phyloP scores from a whole-genome alignment of 2,888 invertebrate genomes.

The Pandemis heparana region DNA sequence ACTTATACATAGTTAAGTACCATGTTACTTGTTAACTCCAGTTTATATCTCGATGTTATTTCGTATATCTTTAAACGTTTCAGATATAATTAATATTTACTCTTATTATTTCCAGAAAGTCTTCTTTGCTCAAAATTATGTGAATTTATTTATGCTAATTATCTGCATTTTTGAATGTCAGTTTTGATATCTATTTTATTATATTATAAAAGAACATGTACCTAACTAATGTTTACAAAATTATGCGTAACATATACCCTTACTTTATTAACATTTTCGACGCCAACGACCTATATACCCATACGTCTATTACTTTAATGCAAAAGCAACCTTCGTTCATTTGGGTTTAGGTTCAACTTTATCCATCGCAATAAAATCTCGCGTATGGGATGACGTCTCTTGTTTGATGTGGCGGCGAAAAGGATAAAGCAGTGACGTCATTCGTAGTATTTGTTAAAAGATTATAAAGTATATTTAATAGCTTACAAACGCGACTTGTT shows the following conservation, averaged over 20 bases:
- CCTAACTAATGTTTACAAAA: not conserved
- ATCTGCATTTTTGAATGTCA: not conserved
- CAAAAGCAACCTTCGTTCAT: too few relatives aligned
- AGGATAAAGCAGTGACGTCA: not conserved
- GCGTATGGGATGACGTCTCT: too few relatives aligned
- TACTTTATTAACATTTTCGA: too few relatives aligned
- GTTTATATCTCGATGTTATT: not conserved
- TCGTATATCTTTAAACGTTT: not conserved
- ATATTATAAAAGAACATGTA: not conserved
- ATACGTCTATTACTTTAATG: too few relatives aligned
- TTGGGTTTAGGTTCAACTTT: too few relatives aligned
- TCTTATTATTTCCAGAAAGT: slow-evolving; percentile 1
- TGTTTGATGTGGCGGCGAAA: not conserved
- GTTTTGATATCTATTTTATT: too few relatives aligned
- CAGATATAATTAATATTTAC: not conserved
- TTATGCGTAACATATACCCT: not conserved
- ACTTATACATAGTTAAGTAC: not conserved
- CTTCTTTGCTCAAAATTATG: slow-evolving; percentile 25
- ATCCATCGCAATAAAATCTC: too few relatives aligned
- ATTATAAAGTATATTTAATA: not conserved
- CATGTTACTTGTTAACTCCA: not conserved
- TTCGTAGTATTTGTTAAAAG: not conserved
- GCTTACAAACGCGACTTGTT: not conserved
- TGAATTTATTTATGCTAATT: slow-evolving; percentile 16
- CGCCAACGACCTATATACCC: too few relatives aligned